Evolutionary conservation across 2,888 invertebrate species (phyloP), one percentile per base, ranked within the genome.

Genomic region (Mechanitis mazaeus): DNA sequence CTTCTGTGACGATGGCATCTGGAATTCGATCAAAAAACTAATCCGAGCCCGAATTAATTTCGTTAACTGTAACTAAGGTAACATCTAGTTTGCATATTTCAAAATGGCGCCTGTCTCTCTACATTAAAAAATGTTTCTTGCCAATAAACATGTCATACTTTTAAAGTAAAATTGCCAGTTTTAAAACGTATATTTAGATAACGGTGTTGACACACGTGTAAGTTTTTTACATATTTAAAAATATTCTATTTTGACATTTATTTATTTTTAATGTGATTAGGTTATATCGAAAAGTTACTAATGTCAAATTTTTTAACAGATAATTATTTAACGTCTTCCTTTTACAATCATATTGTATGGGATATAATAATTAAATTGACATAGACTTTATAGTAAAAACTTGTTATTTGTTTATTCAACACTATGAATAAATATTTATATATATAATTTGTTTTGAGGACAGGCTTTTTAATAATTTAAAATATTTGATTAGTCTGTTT

Each of bases 41-140:
- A 81, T 78, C 76, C 74, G 80, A 78, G 79, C 82, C 79, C 79
- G 78, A 84, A 82, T 79, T 80, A 75, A 73, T 78, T 80, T 80
- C 77, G 76, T 80, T 83, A 78, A 79, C 77, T 77, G 80, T 77
- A 77, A 74, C 71, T 5, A 35, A 35, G 35, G 2, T 35, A 35
- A 35, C 72, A 76, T 68, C 64, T 69, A 73, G 76, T 75, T 63
- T 71, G 66, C 66, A 71, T 67, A 73, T 67, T 70, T 61, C 65
- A 65, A 66, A 66, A 71, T 69, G 73, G 73, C 75, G 74, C 70
- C 74, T 71, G 79, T 81, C 86, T 87, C 87, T 86, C 86, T 87
- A 84, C 63, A 64, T 69, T 61, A 63, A 70, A 20, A 68, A 70
- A 64, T 65, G 20, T 73, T 76, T 85, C 86, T 87, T 87, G 87